Conservation (phyloP, 2,797 vertebrate species). For the Carapus acus region DNA sequence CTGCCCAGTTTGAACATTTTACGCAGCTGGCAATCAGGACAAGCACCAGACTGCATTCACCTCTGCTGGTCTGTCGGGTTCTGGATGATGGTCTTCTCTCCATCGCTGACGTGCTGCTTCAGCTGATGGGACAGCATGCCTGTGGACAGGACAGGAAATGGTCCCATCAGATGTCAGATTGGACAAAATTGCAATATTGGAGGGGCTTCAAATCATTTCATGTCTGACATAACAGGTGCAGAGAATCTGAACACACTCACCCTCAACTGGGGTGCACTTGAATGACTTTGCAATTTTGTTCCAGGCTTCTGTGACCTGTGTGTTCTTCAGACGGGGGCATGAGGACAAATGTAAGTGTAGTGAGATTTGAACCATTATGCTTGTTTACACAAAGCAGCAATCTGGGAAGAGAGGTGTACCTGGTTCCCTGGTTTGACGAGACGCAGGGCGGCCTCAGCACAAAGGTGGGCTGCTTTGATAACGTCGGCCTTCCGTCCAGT, state of each 20-base stretch:
- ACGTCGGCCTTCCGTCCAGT: constrained; percentile 92
- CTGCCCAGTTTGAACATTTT: neutral
- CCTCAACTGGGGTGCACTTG: constrained; percentile 94
- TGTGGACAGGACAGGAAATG: constrained; percentile 51
- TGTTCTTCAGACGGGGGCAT: constrained; percentile 73
- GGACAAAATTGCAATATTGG: neutral
- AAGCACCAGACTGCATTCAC: constrained; percentile 61
- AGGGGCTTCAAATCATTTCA: too few species aligned
- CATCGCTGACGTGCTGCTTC: constrained; percentile 95
- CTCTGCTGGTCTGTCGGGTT: constrained; percentile 96
- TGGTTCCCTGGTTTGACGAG: constrained; percentile 96
- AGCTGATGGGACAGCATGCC: constrained; percentile 97
- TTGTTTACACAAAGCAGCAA: neutral
- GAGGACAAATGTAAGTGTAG: constrained; percentile 1
- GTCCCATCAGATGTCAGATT: constrained; percentile 11
- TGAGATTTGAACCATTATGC: neutral
- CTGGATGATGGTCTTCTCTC: constrained; percentile 98
- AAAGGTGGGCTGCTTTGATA: constrained; percentile 89
- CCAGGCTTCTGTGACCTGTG: constrained; percentile 96
- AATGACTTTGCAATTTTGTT: constrained; percentile 97
- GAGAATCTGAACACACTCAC: constrained; percentile 60
- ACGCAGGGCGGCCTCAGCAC: constrained; percentile 91
- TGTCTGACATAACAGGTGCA: neutral
- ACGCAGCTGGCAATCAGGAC: too few species aligned
- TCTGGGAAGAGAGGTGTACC: constrained; percentile 60